Conservation (phyloP, 1,140 invertebrate genomes). For the Drosophila ogumai region DNA sequence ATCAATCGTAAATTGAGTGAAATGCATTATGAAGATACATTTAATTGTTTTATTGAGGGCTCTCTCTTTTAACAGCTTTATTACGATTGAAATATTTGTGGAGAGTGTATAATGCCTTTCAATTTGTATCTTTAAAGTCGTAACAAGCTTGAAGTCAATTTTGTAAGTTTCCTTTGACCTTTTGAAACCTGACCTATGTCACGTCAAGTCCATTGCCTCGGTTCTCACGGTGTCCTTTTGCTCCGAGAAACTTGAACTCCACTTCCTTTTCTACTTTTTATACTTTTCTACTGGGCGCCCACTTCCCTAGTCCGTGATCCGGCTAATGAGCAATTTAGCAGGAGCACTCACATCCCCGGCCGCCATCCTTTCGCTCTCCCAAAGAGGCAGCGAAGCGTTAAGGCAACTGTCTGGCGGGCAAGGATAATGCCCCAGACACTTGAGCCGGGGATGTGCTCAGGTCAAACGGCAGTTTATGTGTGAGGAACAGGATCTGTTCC, state of each 20-base stretch:
- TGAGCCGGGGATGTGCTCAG: constrained; percentile 36
- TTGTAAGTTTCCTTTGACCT: not conserved
- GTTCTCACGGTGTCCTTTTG: constrained; percentile 36
- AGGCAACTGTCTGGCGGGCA: constrained; percentile 41
- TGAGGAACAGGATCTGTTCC: constrained; percentile 10
- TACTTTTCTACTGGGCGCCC: not conserved
- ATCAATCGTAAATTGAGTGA: not conserved
- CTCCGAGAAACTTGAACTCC: not conserved
- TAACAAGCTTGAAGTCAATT: not conserved
- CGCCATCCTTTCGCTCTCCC: constrained; percentile 15
- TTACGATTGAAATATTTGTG: constrained; percentile 3
- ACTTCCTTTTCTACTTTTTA: constrained; percentile 14
- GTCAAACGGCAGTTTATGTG: constrained; percentile 27
- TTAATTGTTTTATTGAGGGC: constrained; percentile 5
- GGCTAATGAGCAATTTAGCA: constrained; percentile 55
- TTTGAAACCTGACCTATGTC: constrained; percentile 27
- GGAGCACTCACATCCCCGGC: constrained; percentile 20
- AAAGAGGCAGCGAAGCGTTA: constrained; percentile 49
- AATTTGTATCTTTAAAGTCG: not conserved
- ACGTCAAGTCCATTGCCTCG: constrained; percentile 1
- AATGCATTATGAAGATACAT: not conserved
- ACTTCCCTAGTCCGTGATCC: constrained; percentile 23
- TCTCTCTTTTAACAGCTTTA: not conserved
- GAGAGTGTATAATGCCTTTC: not conserved
- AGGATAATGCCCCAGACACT: constrained; percentile 54